Evolutionary conservation across 2,888 invertebrate species (phyloP).

Genomic region (Torymus aiolomorphi): DNA sequence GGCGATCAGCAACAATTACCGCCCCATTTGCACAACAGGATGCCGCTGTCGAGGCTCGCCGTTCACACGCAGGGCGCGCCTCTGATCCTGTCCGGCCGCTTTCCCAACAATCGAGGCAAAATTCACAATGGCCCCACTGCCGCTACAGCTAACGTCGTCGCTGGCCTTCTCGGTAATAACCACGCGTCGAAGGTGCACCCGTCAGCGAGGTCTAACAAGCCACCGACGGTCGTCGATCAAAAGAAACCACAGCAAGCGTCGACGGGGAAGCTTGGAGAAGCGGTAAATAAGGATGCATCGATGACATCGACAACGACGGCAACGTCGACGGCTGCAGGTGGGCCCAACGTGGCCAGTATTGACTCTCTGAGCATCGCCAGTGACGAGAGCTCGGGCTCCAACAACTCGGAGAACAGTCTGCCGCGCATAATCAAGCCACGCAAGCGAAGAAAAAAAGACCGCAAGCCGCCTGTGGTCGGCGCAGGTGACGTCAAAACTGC

Average conservation of each 20-base stretch:
- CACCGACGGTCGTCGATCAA: slow-evolving; percentile 50
- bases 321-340: slow-evolving; percentile 58
- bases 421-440: slow-evolving; percentile 93
- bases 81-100: slow-evolving; percentile 84
- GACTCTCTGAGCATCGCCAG: slow-evolving; percentile 86
- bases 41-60: slow-evolving; percentile 85
- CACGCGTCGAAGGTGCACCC: slow-evolving; percentile 42
- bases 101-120: slow-evolving; percentile 78
- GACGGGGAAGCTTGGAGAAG: slow-evolving; percentile 21
- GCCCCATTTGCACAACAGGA: slow-evolving; percentile 67
- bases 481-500: slow-evolving; percentile 64
- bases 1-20: slow-evolving; percentile 57
- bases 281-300: slow-evolving; percentile 64
- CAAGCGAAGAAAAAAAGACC: slow-evolving; percentile 92
- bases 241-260: slow-evolving; percentile 60
- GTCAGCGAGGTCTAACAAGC: slow-evolving; percentile 48
- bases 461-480: slow-evolving; percentile 81
- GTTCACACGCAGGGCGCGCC: slow-evolving; percentile 91
- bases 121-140: slow-evolving; percentile 54
- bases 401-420: slow-evolving; percentile 84
- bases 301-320: slow-evolving; percentile 63
- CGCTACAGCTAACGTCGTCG: slow-evolving; percentile 21
- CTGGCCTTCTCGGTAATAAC: slow-evolving; percentile 64
- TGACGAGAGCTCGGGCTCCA: slow-evolving; percentile 85
- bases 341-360: slow-evolving; percentile 77